Evolutionary conservation across 2,888 invertebrate genomes (phyloP).

Genomic region (Polyploca ridens): DNA sequence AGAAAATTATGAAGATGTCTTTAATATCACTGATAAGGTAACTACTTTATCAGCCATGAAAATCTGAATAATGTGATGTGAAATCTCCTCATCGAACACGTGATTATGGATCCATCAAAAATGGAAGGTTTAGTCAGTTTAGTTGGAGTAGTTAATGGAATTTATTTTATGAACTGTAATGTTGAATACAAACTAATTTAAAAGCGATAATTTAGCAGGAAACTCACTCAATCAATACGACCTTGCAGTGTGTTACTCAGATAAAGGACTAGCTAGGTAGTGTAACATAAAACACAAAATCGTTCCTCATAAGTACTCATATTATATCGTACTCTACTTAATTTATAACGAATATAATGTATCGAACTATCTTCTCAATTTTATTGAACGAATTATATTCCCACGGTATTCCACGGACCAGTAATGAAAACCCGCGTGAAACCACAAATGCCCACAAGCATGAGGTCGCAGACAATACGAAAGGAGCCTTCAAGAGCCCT

Average conservation of each 20-base stretch:
- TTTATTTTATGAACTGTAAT: not conserved
- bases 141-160: no score
- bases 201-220: constrained; percentile 40
- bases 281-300: not conserved
- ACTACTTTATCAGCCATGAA: no score
- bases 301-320: not conserved
- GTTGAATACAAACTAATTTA: constrained; percentile 4
- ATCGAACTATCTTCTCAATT: constrained; percentile 1
- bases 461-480: constrained; percentile 61
- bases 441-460: constrained; percentile 51
- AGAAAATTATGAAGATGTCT: not conserved
- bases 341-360: not conserved
- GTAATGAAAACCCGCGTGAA: constrained; percentile 47
- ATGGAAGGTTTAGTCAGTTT: not conserved
- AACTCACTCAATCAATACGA: constrained; percentile 3
- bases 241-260: not conserved
- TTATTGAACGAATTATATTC: constrained; percentile 40
- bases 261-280: constrained; percentile 4
- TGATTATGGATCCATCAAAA: not conserved
- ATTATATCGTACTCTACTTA: not conserved
- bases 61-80: no score
- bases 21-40: no score
- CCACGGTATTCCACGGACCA: constrained; percentile 54
- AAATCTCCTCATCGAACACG: no score
- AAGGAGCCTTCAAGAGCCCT: constrained; percentile 60